These are phyloP conservation scores for Rhingia rostrata DNA, from an alignment of 2,888 invertebrate species.

Conservation along the genomic window DNA sequence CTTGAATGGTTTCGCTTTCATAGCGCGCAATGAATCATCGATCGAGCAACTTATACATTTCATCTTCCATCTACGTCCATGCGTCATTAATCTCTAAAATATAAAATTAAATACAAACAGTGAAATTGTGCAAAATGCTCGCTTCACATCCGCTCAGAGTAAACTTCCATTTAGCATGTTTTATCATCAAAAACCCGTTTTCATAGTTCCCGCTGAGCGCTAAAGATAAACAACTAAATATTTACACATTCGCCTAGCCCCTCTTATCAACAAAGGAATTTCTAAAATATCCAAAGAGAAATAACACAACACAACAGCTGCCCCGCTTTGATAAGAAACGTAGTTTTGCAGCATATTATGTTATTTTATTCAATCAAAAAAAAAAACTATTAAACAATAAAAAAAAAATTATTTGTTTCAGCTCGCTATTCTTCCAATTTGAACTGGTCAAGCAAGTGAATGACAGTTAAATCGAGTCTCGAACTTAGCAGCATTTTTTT, in stretches of 20 bases:
- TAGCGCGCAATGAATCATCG: conserved; percentile 6
- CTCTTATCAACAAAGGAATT: conserved; percentile 41
- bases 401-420: background rate
- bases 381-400: background rate
- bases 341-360: background rate
- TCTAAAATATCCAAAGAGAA: background rate
- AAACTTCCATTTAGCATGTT: background rate
- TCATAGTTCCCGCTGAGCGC: background rate
- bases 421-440: conserved; percentile 9
- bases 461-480: conserved; percentile 72
- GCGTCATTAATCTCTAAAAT: conserved; percentile 6
- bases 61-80: background rate
- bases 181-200: background rate
- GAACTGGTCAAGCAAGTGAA: conserved; percentile 56
- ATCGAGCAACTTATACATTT: background rate
- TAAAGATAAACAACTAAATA: conserved; percentile 22
- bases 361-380: conserved; percentile 1
- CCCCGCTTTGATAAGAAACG: conserved; percentile 13
- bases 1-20: conserved; percentile 38
- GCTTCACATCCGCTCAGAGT: background rate
- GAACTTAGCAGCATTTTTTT: conserved; percentile 23
- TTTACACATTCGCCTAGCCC: background rate
- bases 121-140: background rate
- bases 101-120: background rate
- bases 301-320: background rate